Conservation (phyloP, 2,888 invertebrate genomes). For the Cheilosia urbana region DNA sequence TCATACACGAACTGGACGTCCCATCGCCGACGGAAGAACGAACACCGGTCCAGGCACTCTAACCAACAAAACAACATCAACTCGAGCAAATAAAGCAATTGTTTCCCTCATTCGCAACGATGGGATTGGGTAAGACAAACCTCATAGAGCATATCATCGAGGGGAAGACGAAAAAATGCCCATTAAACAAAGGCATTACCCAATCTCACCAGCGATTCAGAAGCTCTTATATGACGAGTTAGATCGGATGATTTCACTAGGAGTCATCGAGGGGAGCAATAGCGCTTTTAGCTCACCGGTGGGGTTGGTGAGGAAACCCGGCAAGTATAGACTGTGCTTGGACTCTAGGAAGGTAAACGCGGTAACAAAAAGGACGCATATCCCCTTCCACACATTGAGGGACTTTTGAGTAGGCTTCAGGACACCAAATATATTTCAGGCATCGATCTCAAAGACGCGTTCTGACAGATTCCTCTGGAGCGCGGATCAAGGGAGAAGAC, state of each 20-base stretch:
- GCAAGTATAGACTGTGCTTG: background rate
- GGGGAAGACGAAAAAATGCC: background rate
- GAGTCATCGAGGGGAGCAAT: background rate
- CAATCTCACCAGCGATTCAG: constrained; percentile 2
- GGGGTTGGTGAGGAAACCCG: background rate
- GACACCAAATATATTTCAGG: too few species aligned
- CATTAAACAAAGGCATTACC: background rate
- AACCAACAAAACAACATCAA: background rate
- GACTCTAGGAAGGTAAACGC: background rate
- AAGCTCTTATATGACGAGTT: background rate
- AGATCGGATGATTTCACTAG: background rate
- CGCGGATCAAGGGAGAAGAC: too few species aligned
- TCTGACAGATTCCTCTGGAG: too few species aligned
- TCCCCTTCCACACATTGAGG: too few species aligned
- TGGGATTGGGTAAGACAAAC: background rate
- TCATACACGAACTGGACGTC: background rate
- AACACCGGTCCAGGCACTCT: background rate
- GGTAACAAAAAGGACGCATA: too few species aligned
- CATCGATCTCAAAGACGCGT: too few species aligned
- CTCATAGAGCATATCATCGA: background rate
- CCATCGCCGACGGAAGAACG: background rate
- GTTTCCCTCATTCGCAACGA: background rate
- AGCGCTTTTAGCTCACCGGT: background rate
- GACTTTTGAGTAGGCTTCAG: too few species aligned
- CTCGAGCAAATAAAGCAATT: background rate